phyloP scores from a whole-genome alignment of 2,113 vertebrate genomes.

The Machaerirhynchus nigripectus region DNA sequence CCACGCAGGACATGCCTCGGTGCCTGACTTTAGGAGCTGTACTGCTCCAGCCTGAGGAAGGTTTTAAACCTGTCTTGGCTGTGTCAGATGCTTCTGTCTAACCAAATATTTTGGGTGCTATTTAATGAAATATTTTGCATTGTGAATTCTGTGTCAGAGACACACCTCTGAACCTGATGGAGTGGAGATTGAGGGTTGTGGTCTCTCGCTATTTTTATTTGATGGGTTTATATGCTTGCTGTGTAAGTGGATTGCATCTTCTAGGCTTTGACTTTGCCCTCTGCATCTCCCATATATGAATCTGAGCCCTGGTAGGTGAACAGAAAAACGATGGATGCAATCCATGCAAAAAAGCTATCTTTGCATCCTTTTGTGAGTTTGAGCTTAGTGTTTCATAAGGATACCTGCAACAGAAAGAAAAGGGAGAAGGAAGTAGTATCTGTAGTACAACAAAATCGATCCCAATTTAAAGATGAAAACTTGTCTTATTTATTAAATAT shows the following conservation, averaged over 20 bases:
- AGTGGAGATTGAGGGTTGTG: fast-evolving
- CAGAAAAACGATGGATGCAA: background rate
- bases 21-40: background rate
- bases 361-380: background rate
- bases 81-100: background rate
- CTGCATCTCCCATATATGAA: background rate
- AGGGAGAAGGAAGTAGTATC: background rate
- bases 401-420: background rate
- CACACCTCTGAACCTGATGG: background rate
- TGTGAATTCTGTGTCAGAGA: background rate
- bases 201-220: background rate
- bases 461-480: background rate
- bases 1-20: background rate
- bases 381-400: background rate
- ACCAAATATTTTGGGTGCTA: background rate
- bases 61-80: background rate
- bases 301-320: background rate
- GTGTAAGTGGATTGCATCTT: background rate
- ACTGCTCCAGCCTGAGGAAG: background rate
- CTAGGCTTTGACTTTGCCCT: background rate
- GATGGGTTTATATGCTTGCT: background rate
- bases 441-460: background rate
- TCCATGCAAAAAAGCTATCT: background rate
- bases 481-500: background rate
- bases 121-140: background rate